Percentiles rank a stretch among this genome's conserved stretches.
Evolutionary conservation across 2,888 invertebrate genomes (phyloP).

Genomic region (Odontocolon sp.): DNA sequence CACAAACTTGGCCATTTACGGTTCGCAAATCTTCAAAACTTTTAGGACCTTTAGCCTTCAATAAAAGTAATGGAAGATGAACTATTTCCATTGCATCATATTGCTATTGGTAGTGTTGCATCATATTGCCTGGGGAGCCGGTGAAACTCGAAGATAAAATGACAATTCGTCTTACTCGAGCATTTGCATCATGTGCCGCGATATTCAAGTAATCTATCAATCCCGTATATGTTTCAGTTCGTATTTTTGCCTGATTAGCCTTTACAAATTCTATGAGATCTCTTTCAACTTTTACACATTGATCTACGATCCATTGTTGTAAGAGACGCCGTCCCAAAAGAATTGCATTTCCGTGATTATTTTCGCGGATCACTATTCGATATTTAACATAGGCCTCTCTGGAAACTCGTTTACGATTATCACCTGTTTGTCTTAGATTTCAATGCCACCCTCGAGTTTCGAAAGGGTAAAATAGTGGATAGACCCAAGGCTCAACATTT

Average conservation of each 20-base stretch:
- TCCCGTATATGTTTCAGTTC: constrained; percentile 49
- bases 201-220: constrained; percentile 37
- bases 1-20: too few relatives aligned
- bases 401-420: constrained; percentile 15
- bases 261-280: constrained; percentile 33
- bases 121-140: too few relatives aligned
- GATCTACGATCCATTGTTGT: too few relatives aligned
- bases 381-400: constrained; percentile 35
- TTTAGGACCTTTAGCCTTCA: too few relatives aligned
- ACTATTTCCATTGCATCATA: too few relatives aligned
- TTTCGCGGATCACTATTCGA: constrained; percentile 40
- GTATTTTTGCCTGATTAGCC: constrained; percentile 50
- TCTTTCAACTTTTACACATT: constrained; percentile 52
- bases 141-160: constrained; percentile 58
- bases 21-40: too few relatives aligned
- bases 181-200: constrained; percentile 2
- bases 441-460: too few relatives aligned
- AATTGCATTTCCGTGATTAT: constrained; percentile 26
- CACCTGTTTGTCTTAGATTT: neutral
- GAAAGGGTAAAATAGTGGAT: too few relatives aligned
- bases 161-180: constrained; percentile 40
- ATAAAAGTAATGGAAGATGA: too few relatives aligned
- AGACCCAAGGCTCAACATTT: constrained; percentile 59
- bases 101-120: too few relatives aligned
- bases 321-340: constrained; percentile 31